Evolutionary conservation across 2,113 vertebrate species (phyloP).

Genomic region (Leptobrachium ailaonicum): DNA sequence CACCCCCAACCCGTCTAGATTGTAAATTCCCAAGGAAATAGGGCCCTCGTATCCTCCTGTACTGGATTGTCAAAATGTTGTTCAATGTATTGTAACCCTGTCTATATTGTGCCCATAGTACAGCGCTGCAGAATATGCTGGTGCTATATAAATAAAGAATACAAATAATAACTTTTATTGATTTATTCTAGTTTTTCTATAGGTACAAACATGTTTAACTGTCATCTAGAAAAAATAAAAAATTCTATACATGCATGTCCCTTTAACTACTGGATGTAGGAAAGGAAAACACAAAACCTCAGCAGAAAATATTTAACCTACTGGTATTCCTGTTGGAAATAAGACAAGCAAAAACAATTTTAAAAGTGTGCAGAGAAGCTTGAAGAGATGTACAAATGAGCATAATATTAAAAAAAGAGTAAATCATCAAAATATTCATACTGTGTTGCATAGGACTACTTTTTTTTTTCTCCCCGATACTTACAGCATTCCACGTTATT

Average conservation of each 20-base stretch:
- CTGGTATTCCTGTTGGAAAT: background rate
- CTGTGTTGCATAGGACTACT: constrained; percentile 53
- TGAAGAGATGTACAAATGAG: background rate
- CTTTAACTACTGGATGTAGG: background rate
- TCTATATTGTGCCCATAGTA: too few species aligned
- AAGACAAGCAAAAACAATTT: constrained; percentile 12
- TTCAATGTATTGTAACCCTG: too few species aligned
- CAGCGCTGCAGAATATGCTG: too few species aligned
- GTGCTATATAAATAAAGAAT: too few species aligned
- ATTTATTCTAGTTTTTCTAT: too few species aligned
- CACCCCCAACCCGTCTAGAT: too few species aligned
- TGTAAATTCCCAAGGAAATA: too few species aligned
- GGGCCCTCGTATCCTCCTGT: too few species aligned
- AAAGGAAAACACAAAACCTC: background rate
- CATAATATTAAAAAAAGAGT: background rate
- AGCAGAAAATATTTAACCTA: constrained; percentile 17
- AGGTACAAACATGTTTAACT: too few species aligned
- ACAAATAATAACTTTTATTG: too few species aligned
- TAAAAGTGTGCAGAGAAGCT: background rate
- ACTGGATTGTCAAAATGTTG: too few species aligned
- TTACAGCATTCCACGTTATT: constrained; percentile 62
- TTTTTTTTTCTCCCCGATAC: constrained; percentile 57
- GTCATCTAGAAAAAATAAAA: too few species aligned
- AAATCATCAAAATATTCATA: constrained; percentile 63
- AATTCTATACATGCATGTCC: background rate